phyloP scores from a whole-genome alignment of 2,888 invertebrate species.

The Drosophila stalkeri region DNA sequence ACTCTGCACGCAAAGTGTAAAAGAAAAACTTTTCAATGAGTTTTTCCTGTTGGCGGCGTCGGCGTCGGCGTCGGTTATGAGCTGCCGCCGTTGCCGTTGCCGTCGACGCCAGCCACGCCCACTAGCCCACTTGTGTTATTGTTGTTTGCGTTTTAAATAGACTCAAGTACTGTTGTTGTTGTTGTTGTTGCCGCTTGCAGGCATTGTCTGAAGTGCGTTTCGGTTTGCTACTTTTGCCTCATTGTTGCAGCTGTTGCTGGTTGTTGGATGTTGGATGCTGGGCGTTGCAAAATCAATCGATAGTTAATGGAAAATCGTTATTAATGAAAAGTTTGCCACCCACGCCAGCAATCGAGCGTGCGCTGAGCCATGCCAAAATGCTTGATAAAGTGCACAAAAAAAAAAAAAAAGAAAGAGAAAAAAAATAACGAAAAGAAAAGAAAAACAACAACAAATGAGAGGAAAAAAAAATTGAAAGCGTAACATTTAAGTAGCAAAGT shows the following conservation, averaged over 20 bases:
- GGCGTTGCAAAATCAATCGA: conserved; percentile 84
- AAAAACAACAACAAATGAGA: conserved; percentile 29
- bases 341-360: conserved; percentile 74
- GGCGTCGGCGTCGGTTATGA: conserved; percentile 71
- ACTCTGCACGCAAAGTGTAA: conserved; percentile 70
- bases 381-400: conserved; percentile 82
- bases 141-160: conserved; percentile 81
- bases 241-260: conserved; percentile 43
- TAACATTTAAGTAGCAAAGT: conserved; percentile 78
- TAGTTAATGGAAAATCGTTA: conserved; percentile 85
- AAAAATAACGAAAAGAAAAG: neutral
- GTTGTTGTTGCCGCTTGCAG: conserved; percentile 54
- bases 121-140: conserved; percentile 60
- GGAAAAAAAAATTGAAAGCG: conserved; percentile 51
- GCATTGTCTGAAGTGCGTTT: conserved; percentile 81
- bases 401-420: neutral
- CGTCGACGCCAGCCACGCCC: conserved; percentile 29
- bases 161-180: conserved; percentile 73
- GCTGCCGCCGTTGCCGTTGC: conserved; percentile 50
- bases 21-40: conserved; percentile 83
- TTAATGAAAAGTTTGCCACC: conserved; percentile 84
- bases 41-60: conserved; percentile 76
- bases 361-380: conserved; percentile 81
- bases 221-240: conserved; percentile 69
- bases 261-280: conserved; percentile 57